Conservation (phyloP, 2,888 invertebrate genomes). For the Chloroclystis v-ata region DNA sequence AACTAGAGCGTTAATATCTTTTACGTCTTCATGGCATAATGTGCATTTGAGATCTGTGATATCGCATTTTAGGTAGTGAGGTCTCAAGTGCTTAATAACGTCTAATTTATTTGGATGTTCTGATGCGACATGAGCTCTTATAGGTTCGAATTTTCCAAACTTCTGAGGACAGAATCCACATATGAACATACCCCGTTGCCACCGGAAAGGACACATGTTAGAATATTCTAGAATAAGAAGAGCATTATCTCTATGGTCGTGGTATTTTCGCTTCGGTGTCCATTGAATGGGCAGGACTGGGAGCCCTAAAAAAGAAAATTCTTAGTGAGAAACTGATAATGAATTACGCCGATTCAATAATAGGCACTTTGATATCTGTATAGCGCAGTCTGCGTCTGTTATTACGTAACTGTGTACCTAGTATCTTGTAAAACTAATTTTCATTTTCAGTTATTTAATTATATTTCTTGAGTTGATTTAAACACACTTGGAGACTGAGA, state of each 20-base stretch:
- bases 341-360: too few species aligned
- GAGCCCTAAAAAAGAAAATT: slow-evolving; percentile 64
- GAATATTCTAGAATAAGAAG: slow-evolving; percentile 61
- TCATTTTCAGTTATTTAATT: too few species aligned
- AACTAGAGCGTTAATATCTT: slow-evolving; percentile 44
- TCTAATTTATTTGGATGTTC: slow-evolving; percentile 52
- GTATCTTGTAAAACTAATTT: too few species aligned
- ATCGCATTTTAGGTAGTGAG: slow-evolving; percentile 50
- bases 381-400: too few species aligned
- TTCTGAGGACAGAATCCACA: slow-evolving; percentile 57
- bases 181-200: slow-evolving; percentile 56
- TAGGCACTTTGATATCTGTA: too few species aligned
- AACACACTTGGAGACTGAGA: too few species aligned
- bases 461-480: too few species aligned
- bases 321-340: slow-evolving; percentile 38
- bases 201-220: slow-evolving; percentile 64
- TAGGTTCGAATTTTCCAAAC: slow-evolving; percentile 52
- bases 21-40: slow-evolving; percentile 43
- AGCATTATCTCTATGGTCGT: slow-evolving; percentile 66
- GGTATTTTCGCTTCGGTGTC: slow-evolving; percentile 59
- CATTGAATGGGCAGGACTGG: slow-evolving; percentile 49
- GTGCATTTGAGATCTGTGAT: slow-evolving; percentile 53
- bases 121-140: slow-evolving; percentile 43
- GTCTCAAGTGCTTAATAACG: slow-evolving; percentile 8
- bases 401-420: too few species aligned